Evolutionary conservation across 2,888 invertebrate genomes (phyloP), one percentile per base, ranked within the genome.

Genomic region (Coenonympha glycerion): DNA sequence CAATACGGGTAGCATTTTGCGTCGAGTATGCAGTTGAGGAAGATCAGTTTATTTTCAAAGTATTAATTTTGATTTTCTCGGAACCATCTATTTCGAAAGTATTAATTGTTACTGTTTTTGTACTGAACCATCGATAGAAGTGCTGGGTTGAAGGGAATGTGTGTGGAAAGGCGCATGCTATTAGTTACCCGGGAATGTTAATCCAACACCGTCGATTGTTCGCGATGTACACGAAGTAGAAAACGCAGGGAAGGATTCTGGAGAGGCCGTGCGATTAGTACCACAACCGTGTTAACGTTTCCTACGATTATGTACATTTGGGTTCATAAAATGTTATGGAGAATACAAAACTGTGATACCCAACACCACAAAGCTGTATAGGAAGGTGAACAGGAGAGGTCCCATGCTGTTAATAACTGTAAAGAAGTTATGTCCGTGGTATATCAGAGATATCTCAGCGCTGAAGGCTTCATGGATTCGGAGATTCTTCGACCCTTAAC

Each of bases 261-360:
- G 72, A 71, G 55, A 68, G 79, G 78, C 69, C 76, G 63, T 81
- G 78, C 76, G 53, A 64, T 82, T 79, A 83, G 56, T 68, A 53
- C 54, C 50, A 59, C 49, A 56, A 49, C 37, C 39, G 19, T 63
- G 69, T 81, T 79, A 79, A 47, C 36, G 58, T 60, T 59, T 61
- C 65, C 73, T 62, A 69, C 68, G n/a, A 63, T 46, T 26, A 33
- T 51, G 52, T 48, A 26, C 36, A 40, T 18, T 13, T 45, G 31
- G 6, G 16, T 28, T 19, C 30, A 9, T 15, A 48, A 41, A 49
- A 22, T 8, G 18, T 28, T 26, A 39, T 15, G 28, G 18, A 34
- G 34, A 3, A 15, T 16, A 31, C 8, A 13, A 44, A 26, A 13
- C 28, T 8, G 21, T 33, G 24, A 31, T 34, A 28, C 22, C 13